A percentile compares a stretch with the other conserved stretches of the same genome.
Conservation (phyloP, 92 coral and sea anemone genomes). For the Porites cylindrica region DNA sequence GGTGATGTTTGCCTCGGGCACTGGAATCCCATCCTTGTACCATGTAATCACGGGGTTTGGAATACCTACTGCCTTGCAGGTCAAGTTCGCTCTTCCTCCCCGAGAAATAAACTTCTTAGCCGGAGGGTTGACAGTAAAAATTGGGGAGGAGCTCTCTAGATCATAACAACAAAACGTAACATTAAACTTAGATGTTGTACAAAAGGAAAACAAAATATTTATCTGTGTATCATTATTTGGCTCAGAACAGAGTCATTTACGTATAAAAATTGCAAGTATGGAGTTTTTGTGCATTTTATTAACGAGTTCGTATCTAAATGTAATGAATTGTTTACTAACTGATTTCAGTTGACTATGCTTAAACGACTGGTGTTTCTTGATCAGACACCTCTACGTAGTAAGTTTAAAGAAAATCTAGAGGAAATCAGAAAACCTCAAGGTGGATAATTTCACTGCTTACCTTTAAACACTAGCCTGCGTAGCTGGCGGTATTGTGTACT, state of each 20-base stretch:
- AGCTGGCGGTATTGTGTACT: too few relatives aligned
- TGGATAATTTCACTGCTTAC: too few relatives aligned
- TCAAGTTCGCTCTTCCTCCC: background rate
- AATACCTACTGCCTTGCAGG: constrained; percentile 10
- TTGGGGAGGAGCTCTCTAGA: constrained; percentile 29
- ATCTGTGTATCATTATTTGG: background rate
- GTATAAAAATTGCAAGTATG: too few relatives aligned
- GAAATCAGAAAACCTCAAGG: too few relatives aligned
- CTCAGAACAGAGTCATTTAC: background rate
- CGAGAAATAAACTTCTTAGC: background rate
- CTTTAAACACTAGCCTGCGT: too few relatives aligned
- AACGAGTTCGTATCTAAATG: too few relatives aligned
- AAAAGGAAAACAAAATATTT: background rate
- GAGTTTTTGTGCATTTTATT: too few relatives aligned
- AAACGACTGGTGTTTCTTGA: too few relatives aligned
- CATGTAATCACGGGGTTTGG: constrained; percentile 25
- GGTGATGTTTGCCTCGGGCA: background rate
- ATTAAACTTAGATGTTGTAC: background rate
- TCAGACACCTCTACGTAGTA: too few relatives aligned
- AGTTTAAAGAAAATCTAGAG: too few relatives aligned
- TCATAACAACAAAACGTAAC: background rate
- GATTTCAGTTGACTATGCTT: too few relatives aligned
- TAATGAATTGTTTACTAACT: too few relatives aligned
- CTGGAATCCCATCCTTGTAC: constrained; percentile 18
- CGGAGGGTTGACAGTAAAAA: background rate